Evolutionary conservation across 2,113 vertebrate genomes (phyloP).

Genomic region (Oenanthe oenanthe): DNA sequence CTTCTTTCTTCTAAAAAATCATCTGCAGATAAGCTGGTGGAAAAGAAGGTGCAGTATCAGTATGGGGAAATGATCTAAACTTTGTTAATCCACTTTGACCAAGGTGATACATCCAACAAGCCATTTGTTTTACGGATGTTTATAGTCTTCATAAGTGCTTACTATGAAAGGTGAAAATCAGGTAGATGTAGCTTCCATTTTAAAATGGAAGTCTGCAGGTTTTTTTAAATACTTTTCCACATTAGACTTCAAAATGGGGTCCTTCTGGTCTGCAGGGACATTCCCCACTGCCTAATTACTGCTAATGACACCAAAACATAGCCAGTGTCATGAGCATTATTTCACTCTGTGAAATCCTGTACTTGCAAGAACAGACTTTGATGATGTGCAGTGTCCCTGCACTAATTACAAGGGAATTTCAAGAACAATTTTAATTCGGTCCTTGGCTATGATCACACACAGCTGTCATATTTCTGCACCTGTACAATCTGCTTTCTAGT

Average conservation of each 20-base stretch:
- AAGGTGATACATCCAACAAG: neutral
- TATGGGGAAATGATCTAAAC: neutral
- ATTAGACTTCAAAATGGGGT: neutral
- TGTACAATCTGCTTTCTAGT: slow-evolving; percentile 3
- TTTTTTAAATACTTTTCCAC: neutral
- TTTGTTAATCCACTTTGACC: neutral
- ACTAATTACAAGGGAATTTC: slow-evolving; percentile 40
- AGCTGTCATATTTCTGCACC: slow-evolving; percentile 52
- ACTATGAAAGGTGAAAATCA: neutral
- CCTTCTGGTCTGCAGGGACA: neutral
- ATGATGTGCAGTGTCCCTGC: slow-evolving; percentile 35
- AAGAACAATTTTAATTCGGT: neutral
- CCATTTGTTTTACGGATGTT: neutral
- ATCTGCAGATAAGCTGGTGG: neutral
- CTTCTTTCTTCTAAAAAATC: neutral
- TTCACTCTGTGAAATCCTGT: slow-evolving; percentile 13
- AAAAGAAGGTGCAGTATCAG: neutral
- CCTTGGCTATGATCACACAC: neutral
- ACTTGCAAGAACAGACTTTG: neutral
- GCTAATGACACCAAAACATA: neutral
- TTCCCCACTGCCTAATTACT: neutral
- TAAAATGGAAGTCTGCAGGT: neutral
- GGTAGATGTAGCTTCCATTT: neutral
- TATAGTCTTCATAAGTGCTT: neutral
- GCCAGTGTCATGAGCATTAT: neutral